phyloP scores from a whole-genome alignment of 1,140 invertebrate genomes.

The Polypedilum pembai region DNA sequence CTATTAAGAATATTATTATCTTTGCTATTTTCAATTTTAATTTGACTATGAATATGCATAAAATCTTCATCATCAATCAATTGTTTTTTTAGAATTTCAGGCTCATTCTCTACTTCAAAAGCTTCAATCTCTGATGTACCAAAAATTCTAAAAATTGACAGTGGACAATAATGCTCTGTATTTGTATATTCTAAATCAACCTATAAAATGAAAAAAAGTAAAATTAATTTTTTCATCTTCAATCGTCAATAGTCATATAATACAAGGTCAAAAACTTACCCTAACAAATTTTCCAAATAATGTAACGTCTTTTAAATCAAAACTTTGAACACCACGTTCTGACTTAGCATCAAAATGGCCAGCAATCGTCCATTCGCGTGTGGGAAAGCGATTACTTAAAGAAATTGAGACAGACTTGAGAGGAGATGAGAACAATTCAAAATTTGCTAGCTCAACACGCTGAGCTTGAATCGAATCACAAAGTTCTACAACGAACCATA shows the following conservation, averaged over 20 bases:
- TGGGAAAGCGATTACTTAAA: conserved; percentile 84
- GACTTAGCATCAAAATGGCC: conserved; percentile 84
- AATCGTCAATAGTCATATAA: neutral
- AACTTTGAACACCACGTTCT: conserved; percentile 79
- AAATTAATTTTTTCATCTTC: neutral
- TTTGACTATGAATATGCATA: conserved; percentile 43
- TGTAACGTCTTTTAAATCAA: conserved; percentile 60
- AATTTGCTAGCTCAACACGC: conserved; percentile 92
- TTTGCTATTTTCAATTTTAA: conserved; percentile 43
- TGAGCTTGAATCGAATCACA: conserved; percentile 95
- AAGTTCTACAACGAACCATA: conserved; percentile 95
- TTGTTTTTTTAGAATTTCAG: conserved; percentile 56
- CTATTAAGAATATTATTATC: conserved; percentile 72
- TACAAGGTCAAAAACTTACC: conserved; percentile 33
- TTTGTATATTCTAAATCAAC: conserved; percentile 87
- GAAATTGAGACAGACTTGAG: conserved; percentile 83
- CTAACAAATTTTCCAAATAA: conserved; percentile 92
- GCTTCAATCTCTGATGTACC: conserved; percentile 88
- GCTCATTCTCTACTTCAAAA: conserved; percentile 48
- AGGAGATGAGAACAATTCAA: conserved; percentile 95
- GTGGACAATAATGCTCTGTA: conserved; percentile 93
- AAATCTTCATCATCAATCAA: conserved; percentile 59
- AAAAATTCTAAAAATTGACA: conserved; percentile 85
- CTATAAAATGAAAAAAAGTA: neutral
- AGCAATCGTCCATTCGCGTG: conserved; percentile 82